These are phyloP conservation scores for Pithys albifrons DNA, from an alignment of 2,113 vertebrate genomes.

Conservation along the genomic window DNA sequence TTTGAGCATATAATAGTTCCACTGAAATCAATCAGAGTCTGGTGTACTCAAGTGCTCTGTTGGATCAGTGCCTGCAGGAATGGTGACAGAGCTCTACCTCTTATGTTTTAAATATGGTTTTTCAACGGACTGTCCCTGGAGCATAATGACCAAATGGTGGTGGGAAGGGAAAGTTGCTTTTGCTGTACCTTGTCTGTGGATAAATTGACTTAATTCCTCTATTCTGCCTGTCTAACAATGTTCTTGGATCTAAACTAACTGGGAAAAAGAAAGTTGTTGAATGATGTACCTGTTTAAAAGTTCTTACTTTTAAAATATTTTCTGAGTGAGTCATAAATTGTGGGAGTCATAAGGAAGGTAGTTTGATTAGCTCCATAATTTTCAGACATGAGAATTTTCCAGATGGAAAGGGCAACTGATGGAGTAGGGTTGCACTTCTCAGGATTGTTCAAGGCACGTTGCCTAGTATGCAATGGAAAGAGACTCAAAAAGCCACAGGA, in stretches of 20 bases:
- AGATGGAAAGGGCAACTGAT: not conserved
- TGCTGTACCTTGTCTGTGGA: not conserved
- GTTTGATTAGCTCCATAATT: not conserved
- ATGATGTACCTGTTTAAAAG: not conserved
- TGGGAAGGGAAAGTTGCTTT: not conserved
- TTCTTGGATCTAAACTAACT: not conserved
- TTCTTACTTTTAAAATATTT: not conserved
- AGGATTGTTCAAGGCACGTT: not conserved
- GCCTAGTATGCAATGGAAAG: not conserved
- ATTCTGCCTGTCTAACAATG: not conserved
- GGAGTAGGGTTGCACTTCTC: not conserved
- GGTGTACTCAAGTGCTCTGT: not conserved
- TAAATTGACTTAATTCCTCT: not conserved
- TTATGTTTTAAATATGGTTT: not conserved
- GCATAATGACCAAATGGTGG: not conserved
- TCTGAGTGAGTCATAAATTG: not conserved
- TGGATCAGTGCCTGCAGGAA: slow-evolving; percentile 18
- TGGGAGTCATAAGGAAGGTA: not conserved
- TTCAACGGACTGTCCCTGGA: not conserved
- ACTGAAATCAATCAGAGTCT: slow-evolving; percentile 16
- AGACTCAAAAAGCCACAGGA: not conserved
- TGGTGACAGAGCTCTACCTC: not conserved
- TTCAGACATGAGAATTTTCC: not conserved
- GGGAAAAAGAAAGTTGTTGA: not conserved
- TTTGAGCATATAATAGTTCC: not conserved